phyloP scores from a whole-genome alignment of 2,113 vertebrate species.

The Procapra przewalskii region DNA sequence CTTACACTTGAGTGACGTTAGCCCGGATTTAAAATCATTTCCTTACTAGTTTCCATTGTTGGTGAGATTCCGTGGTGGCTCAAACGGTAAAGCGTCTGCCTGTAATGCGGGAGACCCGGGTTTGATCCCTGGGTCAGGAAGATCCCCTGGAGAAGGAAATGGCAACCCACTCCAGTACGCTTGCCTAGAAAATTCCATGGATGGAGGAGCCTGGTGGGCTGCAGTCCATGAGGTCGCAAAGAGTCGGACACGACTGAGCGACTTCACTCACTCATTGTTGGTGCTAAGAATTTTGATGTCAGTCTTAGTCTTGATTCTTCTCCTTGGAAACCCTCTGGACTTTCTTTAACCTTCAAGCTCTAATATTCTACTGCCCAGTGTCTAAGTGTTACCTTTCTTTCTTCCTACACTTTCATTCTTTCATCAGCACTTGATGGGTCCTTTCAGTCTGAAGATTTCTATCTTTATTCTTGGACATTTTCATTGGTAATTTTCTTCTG shows the following conservation, averaged over 20 bases:
- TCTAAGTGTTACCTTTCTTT: background rate
- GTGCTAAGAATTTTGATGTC: background rate
- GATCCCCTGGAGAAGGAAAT: too few relatives aligned
- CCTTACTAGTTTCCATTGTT: background rate
- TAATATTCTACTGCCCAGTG: background rate
- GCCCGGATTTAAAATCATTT: background rate
- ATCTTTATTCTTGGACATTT: background rate
- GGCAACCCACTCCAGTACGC: too few relatives aligned
- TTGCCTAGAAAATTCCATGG: too few relatives aligned
- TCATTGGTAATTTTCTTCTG: background rate
- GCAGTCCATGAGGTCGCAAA: too few relatives aligned
- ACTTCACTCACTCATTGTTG: background rate
- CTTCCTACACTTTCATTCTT: background rate
- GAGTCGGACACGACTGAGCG: too few relatives aligned
- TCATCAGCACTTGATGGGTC: background rate
- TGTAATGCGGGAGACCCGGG: too few relatives aligned
- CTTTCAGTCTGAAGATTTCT: background rate
- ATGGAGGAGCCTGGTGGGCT: too few relatives aligned
- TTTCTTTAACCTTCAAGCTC: background rate
- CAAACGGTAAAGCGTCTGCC: too few relatives aligned
- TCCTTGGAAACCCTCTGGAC: background rate
- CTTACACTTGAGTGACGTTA: background rate
- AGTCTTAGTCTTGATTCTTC: background rate
- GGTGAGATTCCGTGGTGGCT: background rate
- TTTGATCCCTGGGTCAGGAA: fast-evolving